Base-by-base conservation (phyloP, 2,797 vertebrate species). In the Sebastes minor region DNA sequence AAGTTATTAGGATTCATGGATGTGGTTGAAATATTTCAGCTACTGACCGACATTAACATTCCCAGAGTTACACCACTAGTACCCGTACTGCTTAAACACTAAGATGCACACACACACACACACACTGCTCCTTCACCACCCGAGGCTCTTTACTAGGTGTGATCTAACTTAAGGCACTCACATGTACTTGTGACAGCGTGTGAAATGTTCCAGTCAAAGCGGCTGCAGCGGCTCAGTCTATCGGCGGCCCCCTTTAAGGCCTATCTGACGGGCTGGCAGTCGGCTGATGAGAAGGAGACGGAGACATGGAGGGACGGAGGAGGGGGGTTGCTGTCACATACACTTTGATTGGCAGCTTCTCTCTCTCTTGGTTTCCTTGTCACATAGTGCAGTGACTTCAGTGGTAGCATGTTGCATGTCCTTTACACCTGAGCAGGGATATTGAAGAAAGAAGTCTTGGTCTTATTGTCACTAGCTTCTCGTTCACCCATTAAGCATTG, bases 191-290 rank as follows among this genome's bases (percentile, higher is more conserved):
- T 94, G 90, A 88, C 91, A 91, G 89, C 62, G 75, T 93, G 94
- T 91, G 90, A 94, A 93, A 90, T 78, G 79, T 90, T 88, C 88
- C 87, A 86, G 90, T 86, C 88, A 64, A 76, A 88, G 86, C 75
- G 76, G 80, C 76, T 80, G 80, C 82, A 20, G 88, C 57, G 6
- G 87, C 85, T 91, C 84, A 64, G 87, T 64, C 86, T 92, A 92
- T 92, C 92, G 49, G 83, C 69, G 2, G 71, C 79, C 86, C 90
- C 85, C 82, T 91, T 76, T 56, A 82, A 71, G 85, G 82, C 84
- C 82, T 94, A 92, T 92, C 93, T 92, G 87, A 80, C 25, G 52
- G 79, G 28, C 79, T 89, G 90, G 78, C 92, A 85, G 86, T 91
- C 30, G 86, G 68, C 79, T 90, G 90, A 92, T 81, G 91, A 77